Evolutionary conservation across 2,888 invertebrate genomes (phyloP), one percentile per base, ranked within the genome.

Genomic region (Phasia obesa): DNA sequence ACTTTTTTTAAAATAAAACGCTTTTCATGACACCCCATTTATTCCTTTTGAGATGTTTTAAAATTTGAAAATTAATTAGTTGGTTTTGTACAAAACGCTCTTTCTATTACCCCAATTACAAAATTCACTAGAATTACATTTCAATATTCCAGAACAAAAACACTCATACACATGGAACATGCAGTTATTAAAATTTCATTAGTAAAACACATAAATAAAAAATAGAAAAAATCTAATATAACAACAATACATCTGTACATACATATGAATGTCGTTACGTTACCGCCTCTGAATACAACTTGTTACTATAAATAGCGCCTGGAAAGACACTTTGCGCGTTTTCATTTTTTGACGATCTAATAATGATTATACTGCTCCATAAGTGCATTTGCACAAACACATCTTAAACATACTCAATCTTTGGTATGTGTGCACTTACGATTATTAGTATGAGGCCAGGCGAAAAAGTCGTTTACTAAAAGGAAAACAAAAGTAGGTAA

Each of bases 291-390:
- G 55, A 49, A 53, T 71, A 60, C 35, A 11, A 74, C 51, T 80
- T 78, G 65, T 69, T 73, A 59, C 85, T 89, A 89, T 86, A 87
- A 87, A 89, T 89, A 89, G 88, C 85, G 85, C 87, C 87, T 88
- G 89, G 88, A 88, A 89, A 89, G 88, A 89, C 86, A 86, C 86
- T 86, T 85, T 86, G 85, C 84, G 77, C 82, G 73, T 84, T 85
- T 83, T 79, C 73, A 59, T 73, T 75, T 83, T 85, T 84, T 86
- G 84, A 85, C 84, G 84, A 84, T 86, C 86, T 86, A 85, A 86
- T 86, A 85, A 85, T 85, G 83, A 84, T 85, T 85, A 81, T 84
- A 84, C 71, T 83, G 81, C 84, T 84, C 42, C 71, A 49, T 44
- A 78, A 74, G 77, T 60, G 53, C 49, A 67, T 42, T 62, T 21